Evolutionary conservation across 2,113 vertebrate genomes (phyloP).

Genomic region (Mola mola): DNA sequence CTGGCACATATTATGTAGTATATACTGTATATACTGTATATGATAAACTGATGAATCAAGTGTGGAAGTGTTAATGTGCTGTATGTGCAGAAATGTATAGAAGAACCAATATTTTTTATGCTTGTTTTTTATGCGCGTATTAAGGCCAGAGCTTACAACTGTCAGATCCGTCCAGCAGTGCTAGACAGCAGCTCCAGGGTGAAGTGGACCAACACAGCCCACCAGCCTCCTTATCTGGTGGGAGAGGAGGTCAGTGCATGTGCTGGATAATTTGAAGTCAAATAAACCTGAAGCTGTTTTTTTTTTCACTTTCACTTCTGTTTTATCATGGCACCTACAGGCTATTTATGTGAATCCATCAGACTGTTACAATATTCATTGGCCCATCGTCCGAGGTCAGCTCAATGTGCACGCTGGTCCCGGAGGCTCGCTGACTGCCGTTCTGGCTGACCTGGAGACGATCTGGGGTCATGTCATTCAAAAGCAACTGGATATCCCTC

Average conservation of each 20-base stretch:
- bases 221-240: constrained; percentile 91
- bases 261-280: neutral
- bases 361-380: constrained; percentile 92
- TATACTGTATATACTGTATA: too few species aligned
- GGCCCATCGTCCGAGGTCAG: constrained; percentile 92
- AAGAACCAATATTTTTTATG: neutral
- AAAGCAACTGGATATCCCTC: constrained; percentile 93
- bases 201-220: constrained; percentile 93
- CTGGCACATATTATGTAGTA: too few species aligned
- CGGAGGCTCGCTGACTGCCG: constrained; percentile 91
- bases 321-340: constrained; percentile 75
- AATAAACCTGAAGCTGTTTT: too few species aligned
- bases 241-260: constrained; percentile 92
- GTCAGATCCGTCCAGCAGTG: constrained; percentile 92
- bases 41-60: too few species aligned
- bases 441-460: constrained; percentile 91
- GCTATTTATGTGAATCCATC: constrained; percentile 91
- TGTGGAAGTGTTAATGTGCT: too few species aligned
- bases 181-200: constrained; percentile 91
- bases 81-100: neutral
- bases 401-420: constrained; percentile 89
- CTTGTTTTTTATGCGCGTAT: constrained; percentile 13
- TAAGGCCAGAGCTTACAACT: constrained; percentile 93
- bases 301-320: neutral
- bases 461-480: constrained; percentile 95